Evolutionary conservation across 1,140 invertebrate species (phyloP), one percentile per base, ranked within the genome.

Genomic region (Colletes gigas): DNA sequence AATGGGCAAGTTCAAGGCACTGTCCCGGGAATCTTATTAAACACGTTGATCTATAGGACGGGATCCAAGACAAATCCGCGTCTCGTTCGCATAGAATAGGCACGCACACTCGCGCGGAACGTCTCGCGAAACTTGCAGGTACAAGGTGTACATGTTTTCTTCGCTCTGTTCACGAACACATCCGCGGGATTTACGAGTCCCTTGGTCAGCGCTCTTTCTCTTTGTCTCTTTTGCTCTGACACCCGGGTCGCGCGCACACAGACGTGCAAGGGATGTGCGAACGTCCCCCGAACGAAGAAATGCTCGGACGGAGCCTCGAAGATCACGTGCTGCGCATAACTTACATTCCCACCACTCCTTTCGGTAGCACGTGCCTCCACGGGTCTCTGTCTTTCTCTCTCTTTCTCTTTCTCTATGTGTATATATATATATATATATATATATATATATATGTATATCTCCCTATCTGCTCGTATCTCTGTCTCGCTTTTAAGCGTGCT

Each of bases 241-340:
- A 7, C 1, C 1, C 7, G 4, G 57, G 19, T n/a, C 59, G 17
- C 8, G 30, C 44, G 15, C 78, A 69, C 50, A 54, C 14, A 54
- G 57, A 54, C 78, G 65, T 68, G 57, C 66, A 71, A 67, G 80
- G 77, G 67, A 80, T 66, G 77, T 83, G 63, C 47, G 66, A 83
- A 83, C 81, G 81, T 83, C 77, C 77, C 70, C 81, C 74, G 62
- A 71, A 70, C 79, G 81, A 87, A 89, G 82, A 90, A 84, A 87
- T 75, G 84, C 82, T 82, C 87, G 84, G 83, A 88, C 87, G 87
- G 86, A 88, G 88, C 88, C 89, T 81, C 75, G 88, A 87, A 88
- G 88, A 91, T 92, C 90, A 91, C 91, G 91, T 92, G 90, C 90
- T 88, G 88, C 89, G 90, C 91, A 92, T 92, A 92, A 91, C 90